Base-by-base conservation (phyloP, 2,888 invertebrate genomes). In the Ochropacha duplaris region DNA sequence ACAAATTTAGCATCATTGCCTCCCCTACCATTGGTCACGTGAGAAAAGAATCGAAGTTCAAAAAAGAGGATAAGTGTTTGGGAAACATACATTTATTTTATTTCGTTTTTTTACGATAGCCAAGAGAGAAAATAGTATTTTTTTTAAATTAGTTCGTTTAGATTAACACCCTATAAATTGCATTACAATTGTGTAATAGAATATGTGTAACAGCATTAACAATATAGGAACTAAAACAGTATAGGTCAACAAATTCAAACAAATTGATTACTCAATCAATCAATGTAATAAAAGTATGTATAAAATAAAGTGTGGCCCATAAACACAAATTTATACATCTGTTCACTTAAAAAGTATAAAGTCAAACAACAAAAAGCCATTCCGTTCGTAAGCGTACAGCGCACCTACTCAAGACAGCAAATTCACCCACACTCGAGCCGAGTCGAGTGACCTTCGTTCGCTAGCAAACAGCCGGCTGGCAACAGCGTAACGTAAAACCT, bases 391-490 rank as follows among this genome's bases (percentile, higher is more conserved):
- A 54, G 54, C 56, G 34, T 50, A 44, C 31, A 54, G 54, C 56
- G 34, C 44, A 44, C 31, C 52, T 31, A 52, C 31, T 52, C 31
- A 31, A 71, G 73, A 74, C 70, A 69, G 70, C 74, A 62, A 74
- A 74, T 69, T 72, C 70, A 69, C 70, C 72, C 69, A 50, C 68
- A 50, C 71, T 77, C 74, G 73, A 73, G 78, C 71, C 73, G 80
- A 73, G 78, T 72, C 74, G 80, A 78, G 84, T 88, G 90, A 90
- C 90, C 90, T 90, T 90, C 90, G 87, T 75, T 69, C 71, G 75
- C 52, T 31, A 52, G 52, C 80, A 69, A 79, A 76, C 84, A 74
- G 74, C 87, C 85, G 87, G 86, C 86, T 88, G 88, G 90, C 84
- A 90, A 89, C 90, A 84, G 75, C 79, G 82, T 86, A 83, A 78